phyloP scores from a whole-genome alignment of 1,140 invertebrate genomes.

The Pseudomyrmex cubaensis region DNA sequence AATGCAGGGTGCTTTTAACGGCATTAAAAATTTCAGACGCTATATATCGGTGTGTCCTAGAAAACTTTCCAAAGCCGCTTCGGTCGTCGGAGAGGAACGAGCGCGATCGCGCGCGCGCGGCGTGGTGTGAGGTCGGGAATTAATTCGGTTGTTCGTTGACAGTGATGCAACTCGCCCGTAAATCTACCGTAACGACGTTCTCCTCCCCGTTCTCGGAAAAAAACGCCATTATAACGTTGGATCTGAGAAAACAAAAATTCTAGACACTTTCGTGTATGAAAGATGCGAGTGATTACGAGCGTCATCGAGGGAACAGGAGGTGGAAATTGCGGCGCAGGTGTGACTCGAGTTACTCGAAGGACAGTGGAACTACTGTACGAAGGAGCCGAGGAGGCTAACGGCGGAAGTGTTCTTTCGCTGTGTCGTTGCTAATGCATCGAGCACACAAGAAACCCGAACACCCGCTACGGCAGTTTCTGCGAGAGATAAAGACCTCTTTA shows the following conservation, averaged over 20 bases:
- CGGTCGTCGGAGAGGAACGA: slow-evolving; percentile 7
- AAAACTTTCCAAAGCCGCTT: background rate
- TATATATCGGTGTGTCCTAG: slow-evolving; percentile 3
- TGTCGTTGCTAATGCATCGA: slow-evolving; percentile 65
- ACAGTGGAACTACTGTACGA: slow-evolving; percentile 46
- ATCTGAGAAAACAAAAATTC: background rate
- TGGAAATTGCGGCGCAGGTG: slow-evolving; percentile 57
- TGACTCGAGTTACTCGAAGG: slow-evolving; percentile 34
- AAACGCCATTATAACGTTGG: background rate
- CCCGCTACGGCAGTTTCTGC: slow-evolving; percentile 30
- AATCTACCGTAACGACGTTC: slow-evolving; percentile 47
- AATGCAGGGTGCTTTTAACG: slow-evolving; percentile 9
- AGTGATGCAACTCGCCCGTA: background rate
- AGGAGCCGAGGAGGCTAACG: slow-evolving; percentile 10
- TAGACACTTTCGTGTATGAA: background rate
- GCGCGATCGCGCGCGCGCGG: background rate
- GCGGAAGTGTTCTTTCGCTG: slow-evolving; percentile 60
- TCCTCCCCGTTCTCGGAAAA: background rate
- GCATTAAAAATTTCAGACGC: slow-evolving; percentile 51
- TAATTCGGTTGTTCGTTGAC: slow-evolving; percentile 45
- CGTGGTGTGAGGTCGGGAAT: slow-evolving; percentile 5
- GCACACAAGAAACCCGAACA: slow-evolving; percentile 53
- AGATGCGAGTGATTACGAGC: slow-evolving; percentile 23
- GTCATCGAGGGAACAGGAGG: background rate
- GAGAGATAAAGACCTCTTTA: slow-evolving; percentile 44